A percentile compares a stretch with the other conserved stretches of the same genome.
phyloP scores from a whole-genome alignment of 1,140 invertebrate genomes.

The Drosophila sechellia region DNA sequence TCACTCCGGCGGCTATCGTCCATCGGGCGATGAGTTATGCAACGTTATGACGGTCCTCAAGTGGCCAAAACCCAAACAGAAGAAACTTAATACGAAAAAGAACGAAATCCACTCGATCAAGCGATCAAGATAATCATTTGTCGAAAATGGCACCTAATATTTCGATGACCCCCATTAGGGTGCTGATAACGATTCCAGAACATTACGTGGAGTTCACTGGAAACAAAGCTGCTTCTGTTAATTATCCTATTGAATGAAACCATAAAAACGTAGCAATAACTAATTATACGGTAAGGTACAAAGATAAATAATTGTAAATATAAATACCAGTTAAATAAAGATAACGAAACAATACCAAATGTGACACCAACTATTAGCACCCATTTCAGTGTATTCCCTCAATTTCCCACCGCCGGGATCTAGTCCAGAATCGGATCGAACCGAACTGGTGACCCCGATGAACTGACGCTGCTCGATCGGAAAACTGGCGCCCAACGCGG shows the following conservation, averaged over 20 bases:
- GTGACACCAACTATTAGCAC: background rate
- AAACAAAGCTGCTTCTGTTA: background rate
- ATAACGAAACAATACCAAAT: background rate
- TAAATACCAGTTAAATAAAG: background rate
- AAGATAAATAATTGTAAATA: background rate
- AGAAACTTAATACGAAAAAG: constrained; percentile 4
- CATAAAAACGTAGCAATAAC: background rate
- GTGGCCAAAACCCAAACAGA: constrained; percentile 20
- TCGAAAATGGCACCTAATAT: constrained; percentile 16
- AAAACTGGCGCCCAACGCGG: constrained; percentile 13
- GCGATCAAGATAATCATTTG: constrained; percentile 11
- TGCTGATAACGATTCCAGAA: background rate
- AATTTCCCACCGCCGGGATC: background rate
- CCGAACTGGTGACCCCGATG: constrained; percentile 17
- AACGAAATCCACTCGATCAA: constrained; percentile 24
- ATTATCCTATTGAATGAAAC: background rate
- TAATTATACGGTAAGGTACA: background rate
- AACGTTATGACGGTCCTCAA: constrained; percentile 32
- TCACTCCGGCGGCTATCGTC: background rate
- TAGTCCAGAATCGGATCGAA: constrained; percentile 9
- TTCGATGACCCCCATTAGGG: background rate
- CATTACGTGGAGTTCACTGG: background rate
- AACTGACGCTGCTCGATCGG: constrained; percentile 1
- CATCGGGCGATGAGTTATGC: constrained; percentile 24
- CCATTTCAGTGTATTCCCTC: too few species aligned